Base-by-base conservation (phyloP, 30 jellyfish, hydroid and myxozoan species). In the Mastigias papua region DNA sequence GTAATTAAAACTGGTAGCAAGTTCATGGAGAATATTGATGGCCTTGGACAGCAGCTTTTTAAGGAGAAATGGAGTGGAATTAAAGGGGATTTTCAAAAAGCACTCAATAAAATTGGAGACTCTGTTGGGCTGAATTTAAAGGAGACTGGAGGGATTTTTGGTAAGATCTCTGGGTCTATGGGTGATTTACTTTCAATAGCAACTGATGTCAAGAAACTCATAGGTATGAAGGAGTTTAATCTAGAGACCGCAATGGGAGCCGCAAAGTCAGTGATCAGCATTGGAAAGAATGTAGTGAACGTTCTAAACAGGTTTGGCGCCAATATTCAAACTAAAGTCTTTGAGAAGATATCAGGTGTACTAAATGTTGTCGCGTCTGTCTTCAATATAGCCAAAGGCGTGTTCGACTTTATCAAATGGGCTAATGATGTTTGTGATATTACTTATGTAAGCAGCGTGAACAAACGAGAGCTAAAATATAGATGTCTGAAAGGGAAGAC, bases 341-440 rank as follows among this genome's bases (percentile, higher is more conserved):
- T 94, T 31, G 76, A 89, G 33, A 51, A 34, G 3, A 60, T 78
- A 0, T 86, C 88, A 17, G 48, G 58, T 48, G 30, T 7, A 6
- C 69, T 86, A 13, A 69, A 66, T 48, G 68, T 69, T 0, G 97
- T 78, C 10, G 31, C 82, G 35, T 78, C 93, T 15, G 97, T 87
- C 9, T 82, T 82, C 61, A 95, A 94, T 67, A 79, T 94, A 23
- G 96, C 76, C 65, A 80, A 82, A 74, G 99, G 97, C 16, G 84
- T 94, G 22, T 61, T 30, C 34, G 97, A 89, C 58, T 89, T 94
- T 69, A 65, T 94, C 2, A 80, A 81, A 33, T 94, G 99, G 99
- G 79, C 80, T 76, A 77, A 89, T 30, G 99, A 90, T 34, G 97
- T 75, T 19, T 94, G 99, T 42, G 99, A 94, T 69, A 76, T 94